Conservation (phyloP, 1,140 invertebrate genomes). For the Temnothorax curvispinosus region DNA sequence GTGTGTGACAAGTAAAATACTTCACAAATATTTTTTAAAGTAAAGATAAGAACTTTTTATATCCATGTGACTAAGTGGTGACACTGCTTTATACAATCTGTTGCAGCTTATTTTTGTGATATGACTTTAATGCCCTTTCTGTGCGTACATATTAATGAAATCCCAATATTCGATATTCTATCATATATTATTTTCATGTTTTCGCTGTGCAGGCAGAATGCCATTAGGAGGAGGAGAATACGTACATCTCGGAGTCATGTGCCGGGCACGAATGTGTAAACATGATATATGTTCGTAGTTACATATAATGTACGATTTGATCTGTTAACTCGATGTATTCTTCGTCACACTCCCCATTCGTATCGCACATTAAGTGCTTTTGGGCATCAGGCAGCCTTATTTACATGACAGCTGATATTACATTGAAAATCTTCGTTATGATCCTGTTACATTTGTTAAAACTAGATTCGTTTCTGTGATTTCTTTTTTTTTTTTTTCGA, state of each 20-base stretch:
- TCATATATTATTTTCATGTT: conserved; percentile 31
- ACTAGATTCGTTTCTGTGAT: conserved; percentile 72
- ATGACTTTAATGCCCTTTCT: conserved; percentile 21
- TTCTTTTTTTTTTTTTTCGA: conserved; percentile 12
- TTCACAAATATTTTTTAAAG: background rate
- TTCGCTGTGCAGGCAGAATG: conserved; percentile 45
- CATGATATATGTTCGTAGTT: conserved; percentile 62
- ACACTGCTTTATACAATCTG: background rate
- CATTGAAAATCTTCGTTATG: conserved; percentile 48
- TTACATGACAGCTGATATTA: conserved; percentile 41
- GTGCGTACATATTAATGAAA: background rate
- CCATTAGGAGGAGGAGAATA: conserved; percentile 22
- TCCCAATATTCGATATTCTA: background rate
- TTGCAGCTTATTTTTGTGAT: background rate
- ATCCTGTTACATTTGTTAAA: conserved; percentile 61
- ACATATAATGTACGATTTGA: conserved; percentile 56
- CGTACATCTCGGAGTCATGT: conserved; percentile 54
- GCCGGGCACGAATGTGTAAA: conserved; percentile 52
- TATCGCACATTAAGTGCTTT: conserved; percentile 42
- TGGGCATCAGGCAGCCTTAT: conserved; percentile 34
- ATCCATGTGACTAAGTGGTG: background rate
- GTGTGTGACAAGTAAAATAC: background rate
- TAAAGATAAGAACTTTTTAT: background rate
- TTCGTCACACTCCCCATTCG: conserved; percentile 35
- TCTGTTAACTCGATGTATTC: conserved; percentile 49